Conservation (phyloP, 2,888 invertebrate genomes). For the Eulithis testata region DNA sequence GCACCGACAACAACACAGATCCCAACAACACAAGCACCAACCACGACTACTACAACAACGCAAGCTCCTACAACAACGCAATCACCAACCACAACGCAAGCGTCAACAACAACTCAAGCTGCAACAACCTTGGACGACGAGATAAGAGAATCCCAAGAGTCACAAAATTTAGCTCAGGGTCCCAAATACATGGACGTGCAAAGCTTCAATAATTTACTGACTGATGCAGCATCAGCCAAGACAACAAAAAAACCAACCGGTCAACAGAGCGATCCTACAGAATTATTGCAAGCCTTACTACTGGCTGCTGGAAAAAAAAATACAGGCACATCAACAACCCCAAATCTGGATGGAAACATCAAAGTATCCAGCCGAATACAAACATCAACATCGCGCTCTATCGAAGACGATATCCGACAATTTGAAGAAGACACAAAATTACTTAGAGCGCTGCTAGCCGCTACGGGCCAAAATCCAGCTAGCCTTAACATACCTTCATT, state of each 20-base stretch:
- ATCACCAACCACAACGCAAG: constrained; percentile 24
- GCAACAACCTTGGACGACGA: constrained; percentile 59
- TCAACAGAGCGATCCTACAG: constrained; percentile 56
- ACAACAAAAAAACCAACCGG: constrained; percentile 47
- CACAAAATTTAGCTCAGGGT: constrained; percentile 66
- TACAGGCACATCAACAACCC: constrained; percentile 47
- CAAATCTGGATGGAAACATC: constrained; percentile 49
- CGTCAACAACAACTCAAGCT: constrained; percentile 46
- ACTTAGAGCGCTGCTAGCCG: constrained; percentile 73
- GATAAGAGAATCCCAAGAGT: constrained; percentile 62
- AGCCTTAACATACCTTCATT: constrained; percentile 69
- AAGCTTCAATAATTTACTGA: constrained; percentile 46
- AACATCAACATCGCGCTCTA: constrained; percentile 66
- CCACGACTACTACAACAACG: constrained; percentile 41
- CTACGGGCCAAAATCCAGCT: constrained; percentile 73
- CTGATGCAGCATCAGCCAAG: constrained; percentile 46
- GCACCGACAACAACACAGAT: constrained; percentile 39
- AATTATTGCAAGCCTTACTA: constrained; percentile 67
- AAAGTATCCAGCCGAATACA: constrained; percentile 48
- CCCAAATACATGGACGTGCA: constrained; percentile 68
- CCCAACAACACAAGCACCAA: constrained; percentile 31
- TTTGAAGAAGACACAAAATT: constrained; percentile 79
- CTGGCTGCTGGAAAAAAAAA: constrained; percentile 56
- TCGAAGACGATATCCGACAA: constrained; percentile 76
- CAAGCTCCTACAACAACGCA: constrained; percentile 45